These are phyloP conservation scores for Margaritifera margaritifera DNA, from an alignment of 2,888 invertebrate genomes.

Conservation along the genomic window DNA sequence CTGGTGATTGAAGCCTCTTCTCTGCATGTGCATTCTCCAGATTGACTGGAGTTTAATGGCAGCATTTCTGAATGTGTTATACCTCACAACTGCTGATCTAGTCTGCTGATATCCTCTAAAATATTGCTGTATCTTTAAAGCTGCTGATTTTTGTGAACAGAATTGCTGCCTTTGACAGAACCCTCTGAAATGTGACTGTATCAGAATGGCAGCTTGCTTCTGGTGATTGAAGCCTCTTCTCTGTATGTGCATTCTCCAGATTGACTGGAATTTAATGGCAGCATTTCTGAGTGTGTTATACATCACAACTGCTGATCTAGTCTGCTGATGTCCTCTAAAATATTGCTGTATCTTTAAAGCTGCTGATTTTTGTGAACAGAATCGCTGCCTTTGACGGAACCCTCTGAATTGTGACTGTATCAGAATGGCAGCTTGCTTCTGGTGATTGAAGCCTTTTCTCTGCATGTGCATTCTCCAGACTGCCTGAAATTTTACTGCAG, in stretches of 20 bases:
- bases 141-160: conserved; percentile 5
- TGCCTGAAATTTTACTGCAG: conserved; percentile 29
- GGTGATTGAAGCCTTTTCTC: conserved; percentile 11
- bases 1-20: conserved; percentile 10
- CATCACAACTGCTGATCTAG: conserved; percentile 34
- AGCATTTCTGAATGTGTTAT: conserved; percentile 2
- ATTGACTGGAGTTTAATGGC: conserved; percentile 28
- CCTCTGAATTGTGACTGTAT: conserved; percentile 41
- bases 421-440: conserved; percentile 21
- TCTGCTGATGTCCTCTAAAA: neutral
- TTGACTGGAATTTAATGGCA: neutral
- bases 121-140: too few relatives aligned
- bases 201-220: conserved; percentile 9
- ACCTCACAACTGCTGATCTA: conserved; percentile 34
- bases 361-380: conserved; percentile 9
- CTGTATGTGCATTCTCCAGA: conserved; percentile 13
- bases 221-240: neutral
- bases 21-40: conserved; percentile 15
- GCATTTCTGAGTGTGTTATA: conserved; percentile 1
- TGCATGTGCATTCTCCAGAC: conserved; percentile 14
- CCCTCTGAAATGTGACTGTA: conserved; percentile 14
- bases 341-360: conserved; percentile 32
- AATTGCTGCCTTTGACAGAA: conserved; percentile 1
- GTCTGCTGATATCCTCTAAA: conserved; percentile 1
- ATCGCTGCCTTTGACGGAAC: neutral